Percentiles rank a stretch among this genome's conserved stretches.
These are phyloP conservation scores for Salticus scenicus DNA, from an alignment of 2,888 invertebrate genomes.

Conservation along the genomic window DNA sequence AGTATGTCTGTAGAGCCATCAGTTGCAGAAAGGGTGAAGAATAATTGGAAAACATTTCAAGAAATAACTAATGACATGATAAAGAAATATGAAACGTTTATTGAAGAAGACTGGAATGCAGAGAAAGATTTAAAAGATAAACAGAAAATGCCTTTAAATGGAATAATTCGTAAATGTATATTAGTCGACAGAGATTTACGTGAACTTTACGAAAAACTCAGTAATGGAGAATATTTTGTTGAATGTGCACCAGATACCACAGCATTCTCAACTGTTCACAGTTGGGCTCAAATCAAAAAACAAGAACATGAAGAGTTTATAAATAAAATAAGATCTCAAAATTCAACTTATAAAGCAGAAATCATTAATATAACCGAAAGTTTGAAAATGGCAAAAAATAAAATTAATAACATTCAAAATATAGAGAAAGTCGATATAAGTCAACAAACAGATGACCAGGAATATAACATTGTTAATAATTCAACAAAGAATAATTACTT, in stretches of 20 bases:
- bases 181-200: neutral
- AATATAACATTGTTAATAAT: neutral
- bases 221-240: neutral
- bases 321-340: neutral
- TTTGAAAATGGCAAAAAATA: neutral
- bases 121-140: neutral
- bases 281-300: neutral
- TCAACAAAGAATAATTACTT: neutral
- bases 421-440: neutral
- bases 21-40: neutral
- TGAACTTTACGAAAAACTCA: neutral
- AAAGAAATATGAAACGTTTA: neutral
- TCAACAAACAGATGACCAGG: neutral
- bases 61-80: neutral
- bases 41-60: neutral
- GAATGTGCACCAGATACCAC: neutral
- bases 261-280: neutral
- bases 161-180: neutral
- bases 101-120: neutral
- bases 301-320: neutral
- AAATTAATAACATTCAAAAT: no score
- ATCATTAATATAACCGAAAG: neutral
- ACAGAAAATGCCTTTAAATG: neutral
- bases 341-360: neutral
- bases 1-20: neutral